phyloP scores from a whole-genome alignment of 1,140 invertebrate genomes.

The Procambarus clarkii region DNA sequence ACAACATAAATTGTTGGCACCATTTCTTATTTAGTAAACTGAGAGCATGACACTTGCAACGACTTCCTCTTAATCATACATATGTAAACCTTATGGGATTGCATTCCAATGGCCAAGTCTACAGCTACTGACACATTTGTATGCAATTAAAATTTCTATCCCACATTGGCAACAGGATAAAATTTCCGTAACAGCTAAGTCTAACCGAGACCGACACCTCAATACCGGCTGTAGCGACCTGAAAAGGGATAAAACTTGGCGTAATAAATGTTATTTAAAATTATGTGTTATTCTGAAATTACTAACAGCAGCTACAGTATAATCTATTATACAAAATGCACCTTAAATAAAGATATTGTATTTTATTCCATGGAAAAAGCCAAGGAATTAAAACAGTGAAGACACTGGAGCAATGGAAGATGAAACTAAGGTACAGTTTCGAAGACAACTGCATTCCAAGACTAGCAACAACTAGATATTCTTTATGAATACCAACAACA shows the following conservation, averaged over 20 bases:
- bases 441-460: too few species aligned
- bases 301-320: too few species aligned
- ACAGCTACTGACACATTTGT: not conserved
- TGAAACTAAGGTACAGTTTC: too few species aligned
- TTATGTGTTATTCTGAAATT: too few species aligned
- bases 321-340: too few species aligned
- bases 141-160: conserved; percentile 3
- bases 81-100: not conserved
- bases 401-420: too few species aligned
- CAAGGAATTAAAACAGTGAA: too few species aligned
- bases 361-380: too few species aligned
- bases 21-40: conserved; percentile 5
- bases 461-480: too few species aligned
- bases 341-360: too few species aligned
- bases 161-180: not conserved
- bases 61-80: not conserved
- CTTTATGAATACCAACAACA: too few species aligned
- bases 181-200: conserved; percentile 26
- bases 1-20: not conserved
- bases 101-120: not conserved
- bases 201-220: conserved; percentile 42
- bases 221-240: conserved; percentile 54
- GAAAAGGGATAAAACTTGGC: conserved; percentile 40
- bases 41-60: not conserved
- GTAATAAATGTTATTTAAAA: not conserved